Conservation (phyloP, 53 echinoderm and acorn worm genomes). For the Glandiceps talaboti region DNA sequence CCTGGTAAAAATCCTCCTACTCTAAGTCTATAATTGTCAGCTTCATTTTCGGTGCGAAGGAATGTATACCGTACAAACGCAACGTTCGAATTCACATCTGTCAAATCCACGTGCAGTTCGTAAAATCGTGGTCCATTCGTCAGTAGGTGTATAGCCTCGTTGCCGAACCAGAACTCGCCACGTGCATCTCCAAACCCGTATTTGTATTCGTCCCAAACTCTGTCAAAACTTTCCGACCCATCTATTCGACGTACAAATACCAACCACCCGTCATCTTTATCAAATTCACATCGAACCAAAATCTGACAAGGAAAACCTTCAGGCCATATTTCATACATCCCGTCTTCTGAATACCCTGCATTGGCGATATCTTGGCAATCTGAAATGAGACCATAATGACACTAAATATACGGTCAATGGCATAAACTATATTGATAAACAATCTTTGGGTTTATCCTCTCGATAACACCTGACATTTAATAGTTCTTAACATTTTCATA, state of each 20-base stretch:
- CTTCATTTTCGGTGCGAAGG: background rate
- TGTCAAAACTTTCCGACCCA: slow-evolving; percentile 3
- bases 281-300: background rate
- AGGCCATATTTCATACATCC: background rate
- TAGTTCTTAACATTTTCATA: too few species aligned
- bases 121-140: background rate
- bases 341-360: background rate
- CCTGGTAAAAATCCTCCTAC: background rate
- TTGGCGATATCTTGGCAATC: background rate
- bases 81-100: background rate
- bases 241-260: slow-evolving; percentile 16
- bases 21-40: background rate
- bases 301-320: background rate
- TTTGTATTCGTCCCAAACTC: slow-evolving; percentile 7
- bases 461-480: too few species aligned
- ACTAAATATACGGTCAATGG: too few species aligned
- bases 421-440: background rate
- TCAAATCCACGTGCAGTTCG: slow-evolving; percentile 13
- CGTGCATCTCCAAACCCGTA: slow-evolving; percentile 6
- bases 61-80: background rate
- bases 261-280: background rate
- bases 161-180: slow-evolving; percentile 15
- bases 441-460: background rate
- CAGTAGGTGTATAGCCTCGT: slow-evolving; percentile 1
- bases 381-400: background rate